Base-by-base conservation (phyloP, 2,888 invertebrate genomes). In the Andricus quercusramuli region DNA sequence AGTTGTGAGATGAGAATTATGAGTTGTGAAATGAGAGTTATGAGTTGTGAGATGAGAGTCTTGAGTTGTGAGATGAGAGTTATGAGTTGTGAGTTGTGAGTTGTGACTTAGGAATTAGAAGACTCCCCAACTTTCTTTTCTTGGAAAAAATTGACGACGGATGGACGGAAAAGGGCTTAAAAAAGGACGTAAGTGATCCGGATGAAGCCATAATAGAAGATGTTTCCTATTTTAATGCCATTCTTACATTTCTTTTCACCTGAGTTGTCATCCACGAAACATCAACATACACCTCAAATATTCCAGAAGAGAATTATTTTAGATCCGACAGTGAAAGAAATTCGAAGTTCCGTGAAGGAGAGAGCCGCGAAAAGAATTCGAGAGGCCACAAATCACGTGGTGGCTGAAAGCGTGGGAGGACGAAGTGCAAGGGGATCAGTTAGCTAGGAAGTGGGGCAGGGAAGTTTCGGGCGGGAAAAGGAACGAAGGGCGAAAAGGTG, bases 301-400 rank as follows among this genome's bases (percentile, higher is more conserved):
- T 56, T 56, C n/a, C n/a, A 56, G n/a, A 56, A 56, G 8, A 56
- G n/a, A 56, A 56, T 56, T n/a, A 56, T 56, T 56, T 62, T 5
- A 62, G 25, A 62, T 25, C 62, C 25, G 2, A 56, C 22, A 59
- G 65, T 22, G 62, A 78, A 79, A 79, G 79, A 77, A 83, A 81
- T 77, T 78, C 81, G 74, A 79, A 84, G 80, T 81, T 81, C 78
- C 78, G 81, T 80, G 80, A 81, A 82, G 81, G 78, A 82, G 82
- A 80, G 81, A 87, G 87, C 83, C 83, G 85, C 86, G 83, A 88
- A 87, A 88, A 90, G 89, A 90, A 90, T 90, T 90, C 88, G 88
- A 90, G 89, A 90, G 88, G 88, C 87, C 88, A 89, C 90, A 90
- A 90, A 91, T 91, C 90, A 91, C 90, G 84, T 82, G 78, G 77